Conservation (phyloP, 2,113 vertebrate genomes). For the Phodopus roborovskii region DNA sequence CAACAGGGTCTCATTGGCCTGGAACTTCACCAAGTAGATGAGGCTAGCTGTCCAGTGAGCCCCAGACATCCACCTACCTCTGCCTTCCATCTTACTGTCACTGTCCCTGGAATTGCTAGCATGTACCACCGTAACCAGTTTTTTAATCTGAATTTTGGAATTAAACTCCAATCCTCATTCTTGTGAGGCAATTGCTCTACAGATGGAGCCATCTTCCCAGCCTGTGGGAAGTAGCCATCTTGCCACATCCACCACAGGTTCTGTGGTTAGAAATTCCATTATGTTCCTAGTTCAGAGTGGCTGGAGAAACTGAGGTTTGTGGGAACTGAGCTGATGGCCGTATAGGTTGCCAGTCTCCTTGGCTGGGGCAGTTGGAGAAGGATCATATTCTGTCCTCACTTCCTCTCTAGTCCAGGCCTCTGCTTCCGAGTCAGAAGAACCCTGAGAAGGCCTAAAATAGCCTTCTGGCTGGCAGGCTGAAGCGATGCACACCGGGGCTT, state of each 20-base stretch:
- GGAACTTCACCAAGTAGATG: background rate
- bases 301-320: background rate
- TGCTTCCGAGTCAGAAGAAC: slow-evolving; percentile 22
- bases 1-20: background rate
- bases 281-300: background rate
- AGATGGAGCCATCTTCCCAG: background rate
- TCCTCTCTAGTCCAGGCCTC: slow-evolving; percentile 29
- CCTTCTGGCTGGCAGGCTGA: slow-evolving; percentile 27
- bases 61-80: background rate
- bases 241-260: background rate
- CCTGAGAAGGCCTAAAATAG: slow-evolving; percentile 63
- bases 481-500: background rate
- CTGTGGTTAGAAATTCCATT: background rate
- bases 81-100: background rate
- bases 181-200: background rate
- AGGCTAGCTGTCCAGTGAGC: background rate
- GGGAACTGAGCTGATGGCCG: background rate
- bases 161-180: background rate
- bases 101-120: too few species aligned
- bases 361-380: background rate
- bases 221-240: background rate
- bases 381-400: background rate
- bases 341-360: background rate
- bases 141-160: background rate
- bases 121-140: background rate